phyloP scores from a whole-genome alignment of 2,797 vertebrate genomes.

The Cryptoprocta ferox region DNA sequence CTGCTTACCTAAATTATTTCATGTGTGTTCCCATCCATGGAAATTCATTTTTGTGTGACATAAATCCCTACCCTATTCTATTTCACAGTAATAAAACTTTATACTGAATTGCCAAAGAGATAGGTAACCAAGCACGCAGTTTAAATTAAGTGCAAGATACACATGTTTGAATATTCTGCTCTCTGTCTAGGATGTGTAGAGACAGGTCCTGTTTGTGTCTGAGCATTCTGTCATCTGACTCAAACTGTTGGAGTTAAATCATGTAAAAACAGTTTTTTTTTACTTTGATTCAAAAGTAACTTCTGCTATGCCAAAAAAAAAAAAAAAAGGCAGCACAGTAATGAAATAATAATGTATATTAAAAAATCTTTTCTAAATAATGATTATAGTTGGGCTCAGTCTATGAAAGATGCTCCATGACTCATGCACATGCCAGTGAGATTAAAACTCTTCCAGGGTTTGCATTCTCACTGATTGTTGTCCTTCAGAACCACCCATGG shows the following conservation, averaged over 20 bases:
- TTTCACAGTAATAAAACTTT: conserved; percentile 84
- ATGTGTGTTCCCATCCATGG: conserved; percentile 83
- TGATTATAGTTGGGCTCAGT: background rate
- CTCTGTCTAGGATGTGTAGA: conserved; percentile 73
- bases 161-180: conserved; percentile 82
- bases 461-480: background rate
- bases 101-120: conserved; percentile 81
- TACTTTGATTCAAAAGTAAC: conserved; percentile 74
- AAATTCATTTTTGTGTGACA: conserved; percentile 84
- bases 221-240: conserved; percentile 68
- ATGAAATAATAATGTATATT: conserved; percentile 64
- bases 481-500: conserved; percentile 39
- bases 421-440: conserved; percentile 46
- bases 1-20: conserved; percentile 84
- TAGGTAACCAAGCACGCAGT: conserved; percentile 82
- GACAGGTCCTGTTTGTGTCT: conserved; percentile 71
- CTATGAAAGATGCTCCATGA: conserved; percentile 47
- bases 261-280: conserved; percentile 66
- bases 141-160: conserved; percentile 84
- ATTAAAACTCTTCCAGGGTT: background rate
- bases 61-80: conserved; percentile 83
- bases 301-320: conserved; percentile 44
- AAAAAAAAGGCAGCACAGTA: conserved; percentile 38
- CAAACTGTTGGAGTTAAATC: conserved; percentile 73
- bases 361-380: conserved; percentile 70